Evolutionary conservation across 2,113 vertebrate species (phyloP).

Genomic region (Alethe castanea): DNA sequence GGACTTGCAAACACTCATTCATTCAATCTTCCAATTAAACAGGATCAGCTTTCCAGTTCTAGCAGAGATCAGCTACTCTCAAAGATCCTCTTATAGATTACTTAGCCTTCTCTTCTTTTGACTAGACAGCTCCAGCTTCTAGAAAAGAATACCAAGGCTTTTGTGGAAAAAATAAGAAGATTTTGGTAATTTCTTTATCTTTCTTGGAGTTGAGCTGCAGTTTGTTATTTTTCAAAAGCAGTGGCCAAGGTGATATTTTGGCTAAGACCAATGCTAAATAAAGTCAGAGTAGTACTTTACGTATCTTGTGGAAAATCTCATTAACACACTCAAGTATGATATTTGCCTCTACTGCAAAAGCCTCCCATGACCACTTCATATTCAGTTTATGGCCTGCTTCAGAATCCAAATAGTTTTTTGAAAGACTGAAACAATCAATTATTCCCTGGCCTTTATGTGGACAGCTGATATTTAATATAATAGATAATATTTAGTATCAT

Average conservation of each 20-base stretch:
- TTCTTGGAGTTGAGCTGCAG: background rate
- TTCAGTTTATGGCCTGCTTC: background rate
- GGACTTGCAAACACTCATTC: background rate
- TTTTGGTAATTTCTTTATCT: background rate
- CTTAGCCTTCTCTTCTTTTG: background rate
- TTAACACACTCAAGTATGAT: background rate
- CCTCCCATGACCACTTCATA: background rate
- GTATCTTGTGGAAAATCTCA: background rate
- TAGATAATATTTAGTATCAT: background rate
- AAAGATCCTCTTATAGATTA: background rate
- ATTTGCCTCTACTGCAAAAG: background rate
- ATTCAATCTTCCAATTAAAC: background rate
- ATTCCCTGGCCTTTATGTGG: background rate
- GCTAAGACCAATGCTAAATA: background rate
- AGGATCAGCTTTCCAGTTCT: background rate
- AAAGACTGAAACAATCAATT: background rate
- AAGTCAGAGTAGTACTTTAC: background rate
- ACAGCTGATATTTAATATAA: background rate
- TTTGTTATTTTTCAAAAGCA: background rate
- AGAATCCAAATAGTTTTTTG: background rate
- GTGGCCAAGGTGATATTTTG: background rate
- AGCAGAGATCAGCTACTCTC: background rate
- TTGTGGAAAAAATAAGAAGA: background rate
- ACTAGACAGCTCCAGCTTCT: background rate
- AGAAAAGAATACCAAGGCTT: background rate